Conservation (phyloP, 2,113 vertebrate species). For the Proterorhinus semilunaris region DNA sequence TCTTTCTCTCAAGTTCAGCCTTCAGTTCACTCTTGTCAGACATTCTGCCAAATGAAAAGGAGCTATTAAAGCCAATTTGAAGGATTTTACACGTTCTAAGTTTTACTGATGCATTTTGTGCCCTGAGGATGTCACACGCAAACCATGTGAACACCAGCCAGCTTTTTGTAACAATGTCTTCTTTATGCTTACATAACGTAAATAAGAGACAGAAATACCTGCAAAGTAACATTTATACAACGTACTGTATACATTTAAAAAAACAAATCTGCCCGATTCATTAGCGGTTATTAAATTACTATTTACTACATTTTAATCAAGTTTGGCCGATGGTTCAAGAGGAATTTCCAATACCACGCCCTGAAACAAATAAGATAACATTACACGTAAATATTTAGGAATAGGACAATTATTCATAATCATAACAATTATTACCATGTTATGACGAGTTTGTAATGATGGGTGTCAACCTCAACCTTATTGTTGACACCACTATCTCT, state of each 20-base stretch:
- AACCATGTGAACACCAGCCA: conserved; percentile 56
- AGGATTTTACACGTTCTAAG: not conserved
- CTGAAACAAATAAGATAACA: not conserved
- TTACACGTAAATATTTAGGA: not conserved
- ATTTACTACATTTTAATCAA: not conserved
- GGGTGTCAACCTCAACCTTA: not conserved
- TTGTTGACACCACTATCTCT: not conserved
- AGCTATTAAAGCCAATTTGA: not conserved
- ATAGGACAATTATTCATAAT: no score
- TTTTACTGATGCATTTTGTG: conserved; percentile 1
- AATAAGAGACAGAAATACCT: not conserved
- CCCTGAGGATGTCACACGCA: conserved; percentile 59
- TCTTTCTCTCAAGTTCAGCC: conserved; percentile 79
- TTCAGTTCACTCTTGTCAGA: conserved; percentile 80
- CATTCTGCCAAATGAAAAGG: conserved; percentile 56
- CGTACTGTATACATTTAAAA: no score
- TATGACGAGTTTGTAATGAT: not conserved
- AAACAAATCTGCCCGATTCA: no score
- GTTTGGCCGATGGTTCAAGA: not conserved
- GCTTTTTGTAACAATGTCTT: conserved; percentile 46
- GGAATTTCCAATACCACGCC: not conserved
- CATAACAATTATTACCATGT: not conserved
- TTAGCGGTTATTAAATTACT: not conserved
- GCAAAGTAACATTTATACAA: no score
- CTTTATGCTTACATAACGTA: conserved; percentile 28